Percentiles rank a stretch among this genome's conserved stretches.
Evolutionary conservation across 2,797 vertebrate genomes (phyloP).

Genomic region (Ctenochaetus hawaiiensis): DNA sequence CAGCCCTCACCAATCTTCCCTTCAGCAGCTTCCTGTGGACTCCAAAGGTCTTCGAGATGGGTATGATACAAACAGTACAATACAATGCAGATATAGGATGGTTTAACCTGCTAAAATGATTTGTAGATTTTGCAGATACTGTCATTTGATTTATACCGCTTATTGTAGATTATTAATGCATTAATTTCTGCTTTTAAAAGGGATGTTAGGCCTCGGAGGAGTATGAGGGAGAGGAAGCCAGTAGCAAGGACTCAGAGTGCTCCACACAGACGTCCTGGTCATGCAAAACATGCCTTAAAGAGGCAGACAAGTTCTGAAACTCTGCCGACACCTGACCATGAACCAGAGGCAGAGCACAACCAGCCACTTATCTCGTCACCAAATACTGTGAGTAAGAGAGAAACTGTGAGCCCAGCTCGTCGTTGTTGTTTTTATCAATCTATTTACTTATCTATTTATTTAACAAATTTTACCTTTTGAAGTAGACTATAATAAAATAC

Average conservation of each 20-base stretch:
- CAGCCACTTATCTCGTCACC: conserved; percentile 58
- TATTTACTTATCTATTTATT: too few species aligned
- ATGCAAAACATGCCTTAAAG: conserved; percentile 65
- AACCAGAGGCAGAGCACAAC: conserved; percentile 28
- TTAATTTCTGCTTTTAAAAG: conserved; percentile 14
- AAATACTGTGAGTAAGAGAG: conserved; percentile 70
- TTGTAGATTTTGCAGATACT: neutral
- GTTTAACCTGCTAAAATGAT: neutral
- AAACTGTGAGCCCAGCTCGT: neutral
- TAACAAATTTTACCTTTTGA: neutral
- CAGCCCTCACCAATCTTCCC: conserved; percentile 88
- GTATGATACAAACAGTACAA: conserved; percentile 36
- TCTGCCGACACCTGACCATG: conserved; percentile 53
- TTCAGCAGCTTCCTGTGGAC: conserved; percentile 80
- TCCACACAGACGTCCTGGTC: conserved; percentile 81
- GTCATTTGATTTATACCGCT: neutral
- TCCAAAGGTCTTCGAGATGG: conserved; percentile 63
- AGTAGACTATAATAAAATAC: neutral
- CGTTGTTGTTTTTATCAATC: too few species aligned
- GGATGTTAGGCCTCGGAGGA: conserved; percentile 30
- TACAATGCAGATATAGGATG: neutral
- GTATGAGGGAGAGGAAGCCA: conserved; percentile 72
- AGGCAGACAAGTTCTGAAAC: conserved; percentile 79
- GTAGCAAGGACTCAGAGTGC: conserved; percentile 92
- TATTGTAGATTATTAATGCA: neutral